Evolutionary conservation across 2,888 invertebrate genomes (phyloP).

Genomic region (Dilophus febrilis): DNA sequence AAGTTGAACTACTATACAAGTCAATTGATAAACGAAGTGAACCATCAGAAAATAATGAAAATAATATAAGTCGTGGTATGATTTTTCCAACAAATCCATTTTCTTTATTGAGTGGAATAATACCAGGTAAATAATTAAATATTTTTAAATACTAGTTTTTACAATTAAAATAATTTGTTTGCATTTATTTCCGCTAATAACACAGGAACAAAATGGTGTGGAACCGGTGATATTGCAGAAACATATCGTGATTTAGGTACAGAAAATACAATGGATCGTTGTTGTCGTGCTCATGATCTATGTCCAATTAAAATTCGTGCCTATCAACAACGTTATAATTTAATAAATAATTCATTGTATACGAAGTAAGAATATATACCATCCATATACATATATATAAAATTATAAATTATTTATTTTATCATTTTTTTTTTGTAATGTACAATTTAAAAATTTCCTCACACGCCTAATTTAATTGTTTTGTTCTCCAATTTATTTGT

Average conservation of each 20-base stretch:
- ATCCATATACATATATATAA: too few species aligned
- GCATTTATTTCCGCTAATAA: too few species aligned
- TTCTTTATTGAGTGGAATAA: slow-evolving; percentile 57
- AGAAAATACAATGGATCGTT: slow-evolving; percentile 51
- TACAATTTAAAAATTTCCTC: too few species aligned
- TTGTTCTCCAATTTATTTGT: background rate
- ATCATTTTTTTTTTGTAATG: too few species aligned
- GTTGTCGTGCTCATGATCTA: slow-evolving; percentile 80
- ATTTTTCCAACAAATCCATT: slow-evolving; percentile 46
- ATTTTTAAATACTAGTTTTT: too few species aligned
- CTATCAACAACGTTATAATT: slow-evolving; percentile 47
- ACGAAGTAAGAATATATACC: slow-evolving; percentile 46
- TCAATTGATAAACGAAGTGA: slow-evolving; percentile 1
- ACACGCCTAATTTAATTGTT: background rate
- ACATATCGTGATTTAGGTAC: slow-evolving; percentile 72
- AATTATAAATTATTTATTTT: too few species aligned
- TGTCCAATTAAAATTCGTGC: slow-evolving; percentile 63
- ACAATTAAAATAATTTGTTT: too few species aligned
- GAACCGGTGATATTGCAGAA: slow-evolving; percentile 71
- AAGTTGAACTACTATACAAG: slow-evolving; percentile 33
- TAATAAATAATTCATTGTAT: slow-evolving; percentile 68
- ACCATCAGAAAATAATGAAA: background rate
- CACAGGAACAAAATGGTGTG: slow-evolving; percentile 65
- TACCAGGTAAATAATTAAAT: slow-evolving; percentile 44
- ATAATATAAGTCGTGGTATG: slow-evolving; percentile 23